These are phyloP conservation scores for Sisyra terminalis DNA, from an alignment of 2,888 invertebrate species.

Conservation along the genomic window DNA sequence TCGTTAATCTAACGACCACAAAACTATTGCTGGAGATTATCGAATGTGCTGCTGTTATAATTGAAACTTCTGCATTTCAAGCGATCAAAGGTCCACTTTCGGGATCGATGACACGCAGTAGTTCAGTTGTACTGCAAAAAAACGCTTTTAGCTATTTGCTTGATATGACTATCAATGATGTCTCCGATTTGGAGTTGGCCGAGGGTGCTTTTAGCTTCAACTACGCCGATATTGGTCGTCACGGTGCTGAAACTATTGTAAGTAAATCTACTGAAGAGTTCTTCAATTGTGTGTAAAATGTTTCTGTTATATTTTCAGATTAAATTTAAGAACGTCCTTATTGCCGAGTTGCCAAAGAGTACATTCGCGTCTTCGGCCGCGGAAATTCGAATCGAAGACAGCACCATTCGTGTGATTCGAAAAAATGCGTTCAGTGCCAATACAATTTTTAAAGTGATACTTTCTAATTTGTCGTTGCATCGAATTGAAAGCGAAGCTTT, in stretches of 20 bases:
- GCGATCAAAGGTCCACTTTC: conserved; percentile 46
- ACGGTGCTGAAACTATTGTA: conserved; percentile 39
- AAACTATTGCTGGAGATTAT: conserved; percentile 41
- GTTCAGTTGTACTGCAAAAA: conserved; percentile 39
- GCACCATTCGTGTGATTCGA: conserved; percentile 36
- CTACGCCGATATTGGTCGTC: conserved; percentile 29
- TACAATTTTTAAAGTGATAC: conserved; percentile 41
- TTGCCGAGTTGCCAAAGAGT: conserved; percentile 38
- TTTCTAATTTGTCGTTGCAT: conserved; percentile 42
- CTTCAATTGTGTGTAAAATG: too few species aligned
- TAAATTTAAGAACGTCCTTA: conserved; percentile 39
- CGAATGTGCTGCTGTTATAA: conserved; percentile 37
- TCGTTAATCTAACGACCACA: conserved; percentile 39
- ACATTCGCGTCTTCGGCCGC: conserved; percentile 49
- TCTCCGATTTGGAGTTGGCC: conserved; percentile 35
- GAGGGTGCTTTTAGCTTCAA: conserved; percentile 47
- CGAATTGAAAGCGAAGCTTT: conserved; percentile 46
- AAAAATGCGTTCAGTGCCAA: conserved; percentile 49
- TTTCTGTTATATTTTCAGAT: conserved; percentile 48
- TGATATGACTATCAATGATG: conserved; percentile 38
- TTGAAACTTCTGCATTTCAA: conserved; percentile 46
- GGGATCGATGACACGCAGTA: conserved; percentile 38
- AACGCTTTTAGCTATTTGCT: conserved; percentile 49
- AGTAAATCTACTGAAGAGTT: conserved; percentile 13
- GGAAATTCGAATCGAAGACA: conserved; percentile 36